These are phyloP conservation scores for Eilema sororculum DNA, from an alignment of 2,888 invertebrate species.

Conservation along the genomic window DNA sequence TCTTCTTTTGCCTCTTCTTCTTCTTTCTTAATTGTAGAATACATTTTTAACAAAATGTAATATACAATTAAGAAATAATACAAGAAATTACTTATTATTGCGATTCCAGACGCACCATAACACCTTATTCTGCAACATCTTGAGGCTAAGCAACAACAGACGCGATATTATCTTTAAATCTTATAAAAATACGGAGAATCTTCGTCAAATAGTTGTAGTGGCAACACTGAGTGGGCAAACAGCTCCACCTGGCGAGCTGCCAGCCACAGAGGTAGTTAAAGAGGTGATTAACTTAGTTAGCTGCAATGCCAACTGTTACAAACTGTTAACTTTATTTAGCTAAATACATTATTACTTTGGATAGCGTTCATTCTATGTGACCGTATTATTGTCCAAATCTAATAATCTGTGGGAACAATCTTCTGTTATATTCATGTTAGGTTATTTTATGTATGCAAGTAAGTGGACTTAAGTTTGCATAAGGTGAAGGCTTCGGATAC, in stretches of 20 bases:
- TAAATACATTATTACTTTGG: conserved; percentile 18
- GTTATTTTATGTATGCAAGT: no score
- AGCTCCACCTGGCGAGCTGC: conserved; percentile 39
- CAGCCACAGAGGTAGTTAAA: conserved; percentile 36
- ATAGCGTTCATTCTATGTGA: not conserved
- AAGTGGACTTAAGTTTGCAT: no score
- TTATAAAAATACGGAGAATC: conserved; percentile 14
- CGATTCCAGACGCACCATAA: not conserved
- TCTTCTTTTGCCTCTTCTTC: not conserved
- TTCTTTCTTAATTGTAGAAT: no score
- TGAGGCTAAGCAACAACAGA: conserved; percentile 6
- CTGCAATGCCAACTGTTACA: conserved; percentile 36
- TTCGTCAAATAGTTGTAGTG: conserved; percentile 18
- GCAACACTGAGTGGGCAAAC: conserved; percentile 24
- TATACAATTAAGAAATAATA: not conserved
- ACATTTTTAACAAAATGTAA: no score
- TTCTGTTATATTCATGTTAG: not conserved
- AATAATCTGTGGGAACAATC: not conserved
- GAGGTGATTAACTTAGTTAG: conserved; percentile 43
- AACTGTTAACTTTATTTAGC: conserved; percentile 44
- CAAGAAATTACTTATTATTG: not conserved
- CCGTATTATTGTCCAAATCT: not conserved
- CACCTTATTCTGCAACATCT: conserved; percentile 1
- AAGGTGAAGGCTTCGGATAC: no score
- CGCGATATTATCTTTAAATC: conserved; percentile 12